Evolutionary conservation across 2,888 invertebrate genomes (phyloP), one percentile per base, ranked within the genome.

Genomic region (Apamea sordens): DNA sequence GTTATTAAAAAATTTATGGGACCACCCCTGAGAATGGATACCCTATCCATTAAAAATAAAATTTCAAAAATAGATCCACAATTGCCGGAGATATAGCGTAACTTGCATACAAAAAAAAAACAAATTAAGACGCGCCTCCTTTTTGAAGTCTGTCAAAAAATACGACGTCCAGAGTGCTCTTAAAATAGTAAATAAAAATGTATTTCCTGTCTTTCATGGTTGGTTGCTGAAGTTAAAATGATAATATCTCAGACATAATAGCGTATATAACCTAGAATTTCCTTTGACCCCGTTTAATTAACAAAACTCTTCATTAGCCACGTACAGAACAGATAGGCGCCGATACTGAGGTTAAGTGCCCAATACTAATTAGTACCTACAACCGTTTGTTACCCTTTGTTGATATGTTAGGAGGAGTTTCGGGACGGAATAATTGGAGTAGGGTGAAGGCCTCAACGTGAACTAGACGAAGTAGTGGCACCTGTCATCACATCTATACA

Each of bases 291-390:
- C 13, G 59, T 76, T 76, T 84, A 86, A 84, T 87, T 75, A 87
- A 85, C 80, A 63, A 83, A 86, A 80, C 76, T 85, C 85, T 86
- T 84, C 74, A 84, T 80, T 86, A 83, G 71, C 68, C 71, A 83
- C 79, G 74, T 76, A 77, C 64, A 77, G 68, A 73, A 75, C 80
- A 73, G 80, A 85, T 80, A 85, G 80, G 80, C 72, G 44, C 73
- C 79, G 65, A 85, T 87, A 84, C 87, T 73, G 70, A 85, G 85
- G 84, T 85, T 75, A 80, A 85, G 85, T 80, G 72, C 73, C 74
- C 73, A 87, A 84, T 87, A 87, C 87, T 85, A 85, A 85, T 85
- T 85, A 84, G 87, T 80, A 80, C n/a, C n/a, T n/a, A n/a, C 84
- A 80, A 68, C 72, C 74, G 80, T 80, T 85, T 84, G 85, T 77